Conservation (phyloP, 2,113 vertebrate species). For the Acrocephalus arundinaceus region DNA sequence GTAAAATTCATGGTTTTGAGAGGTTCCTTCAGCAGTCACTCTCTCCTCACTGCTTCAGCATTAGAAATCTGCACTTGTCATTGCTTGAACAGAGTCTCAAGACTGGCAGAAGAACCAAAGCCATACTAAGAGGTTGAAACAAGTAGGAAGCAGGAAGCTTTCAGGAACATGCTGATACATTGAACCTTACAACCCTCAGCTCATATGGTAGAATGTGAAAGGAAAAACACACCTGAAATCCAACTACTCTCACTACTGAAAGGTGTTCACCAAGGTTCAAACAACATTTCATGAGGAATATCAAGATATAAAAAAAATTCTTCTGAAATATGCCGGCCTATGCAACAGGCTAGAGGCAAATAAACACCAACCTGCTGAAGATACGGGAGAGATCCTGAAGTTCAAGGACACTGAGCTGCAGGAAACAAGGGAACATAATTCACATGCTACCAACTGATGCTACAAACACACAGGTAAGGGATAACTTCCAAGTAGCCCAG, state of each 20-base stretch:
- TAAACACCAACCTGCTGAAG: neutral
- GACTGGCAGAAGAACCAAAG: fast-evolving
- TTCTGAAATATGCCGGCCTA: neutral
- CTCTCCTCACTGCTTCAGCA: neutral
- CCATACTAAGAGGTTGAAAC: neutral
- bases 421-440: neutral
- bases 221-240: neutral
- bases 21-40: neutral
- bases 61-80: neutral
- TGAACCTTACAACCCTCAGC: neutral
- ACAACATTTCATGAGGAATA: neutral
- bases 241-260: neutral
- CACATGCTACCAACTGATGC: neutral
- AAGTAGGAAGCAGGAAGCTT: neutral
- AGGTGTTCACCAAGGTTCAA: neutral
- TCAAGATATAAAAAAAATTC: neutral
- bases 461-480: neutral
- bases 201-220: neutral
- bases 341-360: neutral
- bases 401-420: neutral
- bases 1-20: neutral
- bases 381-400: neutral
- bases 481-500: neutral
- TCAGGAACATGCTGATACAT: neutral
- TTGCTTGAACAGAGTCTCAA: neutral